These are phyloP conservation scores for Corythoichthys intestinalis DNA, from an alignment of 2,113 vertebrate genomes.

Conservation along the genomic window DNA sequence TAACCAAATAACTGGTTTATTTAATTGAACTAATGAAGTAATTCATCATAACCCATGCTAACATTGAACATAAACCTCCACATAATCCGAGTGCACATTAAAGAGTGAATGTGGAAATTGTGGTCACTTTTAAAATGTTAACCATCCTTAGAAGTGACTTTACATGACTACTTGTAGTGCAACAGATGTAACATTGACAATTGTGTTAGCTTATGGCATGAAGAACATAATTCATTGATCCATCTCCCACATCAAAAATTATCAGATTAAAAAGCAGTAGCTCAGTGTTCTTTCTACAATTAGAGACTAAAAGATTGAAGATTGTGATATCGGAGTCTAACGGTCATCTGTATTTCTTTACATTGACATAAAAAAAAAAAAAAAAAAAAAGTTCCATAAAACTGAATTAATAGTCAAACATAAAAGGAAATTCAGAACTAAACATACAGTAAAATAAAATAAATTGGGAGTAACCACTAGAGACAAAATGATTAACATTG, in stretches of 20 bases:
- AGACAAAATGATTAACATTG: slow-evolving; percentile 46
- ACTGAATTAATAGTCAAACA: slow-evolving; percentile 2
- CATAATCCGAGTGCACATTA: slow-evolving; percentile 64
- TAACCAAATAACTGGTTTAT: slow-evolving; percentile 59
- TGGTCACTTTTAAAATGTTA: slow-evolving; percentile 39
- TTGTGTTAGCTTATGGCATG: slow-evolving; percentile 56
- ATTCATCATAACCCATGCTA: slow-evolving; percentile 58
- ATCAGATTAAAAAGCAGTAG: slow-evolving; percentile 64
- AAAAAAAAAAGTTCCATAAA: slow-evolving; percentile 31
- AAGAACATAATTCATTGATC: slow-evolving; percentile 58
- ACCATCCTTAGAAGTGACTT: slow-evolving; percentile 42
- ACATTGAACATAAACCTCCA: slow-evolving; percentile 52
- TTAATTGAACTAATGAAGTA: slow-evolving; percentile 56
- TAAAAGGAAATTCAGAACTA: slow-evolving; percentile 55
- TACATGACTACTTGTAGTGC: slow-evolving; percentile 50
- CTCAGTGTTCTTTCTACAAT: slow-evolving; percentile 69
- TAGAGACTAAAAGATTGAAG: slow-evolving; percentile 66
- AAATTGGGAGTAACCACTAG: slow-evolving; percentile 51
- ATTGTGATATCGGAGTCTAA: slow-evolving; percentile 65
- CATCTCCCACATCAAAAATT: slow-evolving; percentile 55
- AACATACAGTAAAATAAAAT: slow-evolving; percentile 57
- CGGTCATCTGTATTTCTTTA: slow-evolving; percentile 59
- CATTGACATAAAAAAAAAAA: slow-evolving; percentile 50
- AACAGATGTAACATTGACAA: slow-evolving; percentile 59
- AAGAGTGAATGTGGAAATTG: slow-evolving; percentile 58